These are phyloP conservation scores for Trochalopteron elliotii DNA, from an alignment of 2,113 vertebrate species.

Conservation along the genomic window DNA sequence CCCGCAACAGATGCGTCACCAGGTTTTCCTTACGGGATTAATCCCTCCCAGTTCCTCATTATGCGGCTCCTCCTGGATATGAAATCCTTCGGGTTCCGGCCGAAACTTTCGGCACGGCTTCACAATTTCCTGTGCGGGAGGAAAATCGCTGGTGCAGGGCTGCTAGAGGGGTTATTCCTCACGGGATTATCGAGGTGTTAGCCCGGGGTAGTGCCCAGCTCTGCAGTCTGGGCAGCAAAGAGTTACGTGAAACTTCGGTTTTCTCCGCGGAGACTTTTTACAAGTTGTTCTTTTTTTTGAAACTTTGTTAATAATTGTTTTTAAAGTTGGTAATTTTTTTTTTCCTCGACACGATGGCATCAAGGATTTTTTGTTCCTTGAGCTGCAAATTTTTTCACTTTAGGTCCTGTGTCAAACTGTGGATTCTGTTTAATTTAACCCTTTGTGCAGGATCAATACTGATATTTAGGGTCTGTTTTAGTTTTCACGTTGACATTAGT, in stretches of 20 bases:
- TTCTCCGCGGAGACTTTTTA: not conserved
- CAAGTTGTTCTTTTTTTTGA: not conserved
- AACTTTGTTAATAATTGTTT: not conserved
- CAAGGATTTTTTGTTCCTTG: not conserved
- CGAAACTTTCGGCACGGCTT: not conserved
- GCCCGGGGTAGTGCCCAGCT: not conserved
- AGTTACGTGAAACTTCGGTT: not conserved
- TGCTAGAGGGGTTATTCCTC: not conserved
- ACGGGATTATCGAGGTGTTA: not conserved
- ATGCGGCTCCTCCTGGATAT: not conserved
- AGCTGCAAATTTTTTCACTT: not conserved
- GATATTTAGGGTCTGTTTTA: not conserved
- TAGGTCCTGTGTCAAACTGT: not conserved
- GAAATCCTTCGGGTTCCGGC: not conserved
- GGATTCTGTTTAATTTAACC: not conserved
- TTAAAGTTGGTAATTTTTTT: not conserved
- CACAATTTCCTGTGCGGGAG: not conserved
- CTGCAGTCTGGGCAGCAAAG: not conserved
- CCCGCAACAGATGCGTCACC: constrained; percentile 52
- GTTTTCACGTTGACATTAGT: not conserved
- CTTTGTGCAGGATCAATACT: not conserved
- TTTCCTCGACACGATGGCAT: fast-evolving
- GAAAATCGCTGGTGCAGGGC: not conserved
- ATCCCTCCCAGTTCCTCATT: not conserved
- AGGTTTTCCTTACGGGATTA: constrained; percentile 3